Evolutionary conservation across 1,140 invertebrate species (phyloP).

Genomic region (Aethina tumida): DNA sequence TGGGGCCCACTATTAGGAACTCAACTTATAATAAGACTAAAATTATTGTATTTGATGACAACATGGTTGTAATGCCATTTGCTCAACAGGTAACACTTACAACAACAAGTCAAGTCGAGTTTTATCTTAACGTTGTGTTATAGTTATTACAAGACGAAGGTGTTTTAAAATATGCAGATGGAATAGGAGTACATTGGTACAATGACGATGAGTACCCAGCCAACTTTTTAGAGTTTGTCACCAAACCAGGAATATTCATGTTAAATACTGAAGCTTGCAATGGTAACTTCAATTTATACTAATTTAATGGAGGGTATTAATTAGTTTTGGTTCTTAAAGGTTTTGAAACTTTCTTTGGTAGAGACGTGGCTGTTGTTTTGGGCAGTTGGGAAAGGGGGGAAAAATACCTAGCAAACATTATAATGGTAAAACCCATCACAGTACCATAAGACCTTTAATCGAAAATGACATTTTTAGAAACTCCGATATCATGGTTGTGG

Average conservation of each 20-base stretch:
- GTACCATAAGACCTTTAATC: conserved; percentile 43
- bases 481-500: conserved; percentile 46
- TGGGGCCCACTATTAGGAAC: conserved; percentile 54
- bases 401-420: conserved; percentile 57
- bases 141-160: conserved; percentile 24
- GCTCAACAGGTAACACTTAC: conserved; percentile 45
- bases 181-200: conserved; percentile 75
- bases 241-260: conserved; percentile 60
- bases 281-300: conserved; percentile 38
- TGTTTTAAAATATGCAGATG: conserved; percentile 55
- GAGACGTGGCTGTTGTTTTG: conserved; percentile 39
- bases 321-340: conserved; percentile 1
- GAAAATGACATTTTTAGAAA: conserved; percentile 34
- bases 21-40: conserved; percentile 46
- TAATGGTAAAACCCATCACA: conserved; percentile 58
- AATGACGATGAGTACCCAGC: conserved; percentile 45
- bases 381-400: conserved; percentile 68
- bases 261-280: conserved; percentile 67
- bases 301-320: conserved; percentile 1
- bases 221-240: conserved; percentile 41
- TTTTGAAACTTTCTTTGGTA: too few species aligned
- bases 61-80: conserved; percentile 48
- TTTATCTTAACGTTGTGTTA: conserved; percentile 5
- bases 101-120: conserved; percentile 1
- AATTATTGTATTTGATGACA: conserved; percentile 66